Evolutionary conservation across 2,797 vertebrate species (phyloP), one percentile per base, ranked within the genome.

Genomic region (Clarias pachynema): DNA sequence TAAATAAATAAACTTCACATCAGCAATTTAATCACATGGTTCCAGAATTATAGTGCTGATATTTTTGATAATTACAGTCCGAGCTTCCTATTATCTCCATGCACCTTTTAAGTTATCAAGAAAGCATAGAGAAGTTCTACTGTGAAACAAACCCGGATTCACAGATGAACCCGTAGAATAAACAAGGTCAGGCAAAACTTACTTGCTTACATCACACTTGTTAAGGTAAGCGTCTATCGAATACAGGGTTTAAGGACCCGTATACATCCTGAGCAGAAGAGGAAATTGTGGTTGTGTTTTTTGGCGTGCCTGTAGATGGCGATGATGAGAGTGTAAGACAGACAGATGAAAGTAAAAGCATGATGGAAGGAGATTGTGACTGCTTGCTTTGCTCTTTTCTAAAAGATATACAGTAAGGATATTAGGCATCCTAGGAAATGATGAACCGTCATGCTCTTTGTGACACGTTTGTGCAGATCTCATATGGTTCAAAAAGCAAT

Each of bases 291-390:
- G 22, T 15, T 37, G 37, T 68, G 24, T 62, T 56, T 82, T 15
- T 82, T 22, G 53, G 72, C 24, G n/a, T 10, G 63, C 12, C 66
- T 70, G 40, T 75, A 59, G 80, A 83, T n/a, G 56, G 57, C 63
- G 29, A 44, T 83, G 84, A 40, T 1, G 5, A 73, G 22, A 9
- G n/a, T 40, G 31, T 69, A 65, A 34, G 9, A 2, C 15, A 57
- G 16, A 16, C 24, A 77, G 57, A 62, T 62, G 1, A 62, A n/a
- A 40, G 34, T 26, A 44, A 79, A n/a, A 16, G 59, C 14, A 16
- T 2, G 59, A 44, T 63, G 7, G 7, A 40, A 77, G 53, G 29
- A 59, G 53, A 53, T 29, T 5, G 20, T 15, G 70, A 18, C 8
- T 56, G n/a, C 15, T 8, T 53, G 40, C 44, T 74, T 40, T 8